Base-by-base conservation (phyloP, 2,888 invertebrate species). In the Eupeodes latifasciatus region DNA sequence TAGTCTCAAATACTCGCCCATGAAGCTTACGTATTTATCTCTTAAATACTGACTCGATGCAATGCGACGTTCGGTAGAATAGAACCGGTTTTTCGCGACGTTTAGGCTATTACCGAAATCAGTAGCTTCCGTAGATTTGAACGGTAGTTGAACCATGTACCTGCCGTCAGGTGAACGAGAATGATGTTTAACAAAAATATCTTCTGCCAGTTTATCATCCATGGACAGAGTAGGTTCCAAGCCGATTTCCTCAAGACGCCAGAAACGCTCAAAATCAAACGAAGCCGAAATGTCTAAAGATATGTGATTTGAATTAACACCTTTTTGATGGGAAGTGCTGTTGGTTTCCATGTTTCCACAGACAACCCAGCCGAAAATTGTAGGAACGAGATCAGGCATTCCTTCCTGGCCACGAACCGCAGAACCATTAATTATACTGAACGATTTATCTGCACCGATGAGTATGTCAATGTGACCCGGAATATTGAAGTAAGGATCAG, bases 231-330 rank as follows among this genome's bases (percentile, higher is more conserved):
- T 47, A 34, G 47, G 44, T 40, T 66, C 19, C 5, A 59, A 11
- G 57, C 59, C 27, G 12, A 75, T 49, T 81, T 81, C 75, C 53
- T 81, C 75, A 36, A 75, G 75, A 7, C 16, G 81, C 61, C 81
- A 81, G 44, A 81, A 81, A 47, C 61, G 81, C n/a, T 75, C 74
- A 1, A 81, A 67, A 10, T 81, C 75, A 69, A 81, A 69, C 0
- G 44, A 12, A 27, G 44, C 51, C 5, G 57, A 44, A 36, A n/a
- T 47, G 44, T 81, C 61, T 27, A 75, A 19, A 7, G 71, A 55
- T 9, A 71, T 44, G 44, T 12, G 19, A 40, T 11, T 40, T 69
- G 69, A 53, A 55, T 69, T 40, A 1, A 55, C 36, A 69, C 4
- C 7, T 12, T 53, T 34, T 49, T 4, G 34, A 4, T 16, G 7